Base-by-base conservation (phyloP, 2,113 vertebrate genomes). In the Echinops telfairi region DNA sequence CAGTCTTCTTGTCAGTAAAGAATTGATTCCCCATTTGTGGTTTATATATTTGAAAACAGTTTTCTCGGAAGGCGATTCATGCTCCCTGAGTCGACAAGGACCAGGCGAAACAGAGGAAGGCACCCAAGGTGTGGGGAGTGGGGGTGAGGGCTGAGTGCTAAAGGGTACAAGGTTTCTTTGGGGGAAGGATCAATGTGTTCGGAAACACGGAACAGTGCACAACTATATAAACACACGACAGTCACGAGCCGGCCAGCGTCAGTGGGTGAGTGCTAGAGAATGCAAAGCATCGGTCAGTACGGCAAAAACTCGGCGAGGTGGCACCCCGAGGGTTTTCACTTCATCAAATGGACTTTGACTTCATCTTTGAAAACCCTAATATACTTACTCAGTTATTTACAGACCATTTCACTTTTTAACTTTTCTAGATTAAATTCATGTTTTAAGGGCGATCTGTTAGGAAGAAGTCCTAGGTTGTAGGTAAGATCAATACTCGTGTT, bases 1-100 rank as follows among this genome's bases (percentile, higher is more conserved):
- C 4, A 23, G 14, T 36, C 66, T 57, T 93, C 83, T 78, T 83
- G 0, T 93, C 80, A 89, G 64, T 93, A 93, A 92, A 43, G 4
- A 14, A 43, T 27, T 62, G 66, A 83, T 58, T 87, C 66, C 81
- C 29, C 66, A 33, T 25, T 86, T 19, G 40, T 29, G 14, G 40
- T 62, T 77, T 60, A 81, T 23, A 38, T 78, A 81, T 3, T 53
- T 53, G 60, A 82, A 36, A 76, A 89, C 58, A 2, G 64, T 71
- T 66, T 84, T 90, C 43, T 94, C 8, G 60, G n/a, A 38, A 76
- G 47, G 57, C 31, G 60, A 73, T 84, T 53, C 92, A 87, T 64
- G 66, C 6, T 82, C 66, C 58, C 78, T 2, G 20, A 81, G 6
- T 90, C 60, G 16, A 81, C 83, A 86, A 88, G 77, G 4, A 36